Conservation (phyloP, 2,797 vertebrate species). For the Anas georgica region DNA sequence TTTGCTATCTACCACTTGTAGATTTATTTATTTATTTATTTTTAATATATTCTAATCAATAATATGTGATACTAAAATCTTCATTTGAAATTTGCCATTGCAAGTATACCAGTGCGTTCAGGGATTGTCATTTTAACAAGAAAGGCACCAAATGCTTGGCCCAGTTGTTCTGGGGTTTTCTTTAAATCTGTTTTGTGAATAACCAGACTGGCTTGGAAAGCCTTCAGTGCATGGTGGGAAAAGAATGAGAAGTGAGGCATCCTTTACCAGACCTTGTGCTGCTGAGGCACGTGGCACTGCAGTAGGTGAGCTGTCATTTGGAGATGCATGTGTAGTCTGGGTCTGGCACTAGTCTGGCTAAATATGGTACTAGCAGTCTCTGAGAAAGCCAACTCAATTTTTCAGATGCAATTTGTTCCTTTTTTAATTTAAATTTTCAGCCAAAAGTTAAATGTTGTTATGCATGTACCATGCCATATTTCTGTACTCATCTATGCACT, state of each 20-base stretch:
- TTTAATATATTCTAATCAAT: background rate
- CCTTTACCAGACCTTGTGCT: background rate
- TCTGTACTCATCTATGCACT: background rate
- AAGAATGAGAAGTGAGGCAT: background rate
- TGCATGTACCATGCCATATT: background rate
- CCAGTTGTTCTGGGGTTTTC: background rate
- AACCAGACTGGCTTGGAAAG: background rate
- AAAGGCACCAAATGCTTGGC: background rate
- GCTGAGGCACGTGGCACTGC: background rate
- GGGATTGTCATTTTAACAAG: background rate
- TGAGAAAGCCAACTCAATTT: background rate
- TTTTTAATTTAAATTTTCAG: background rate
- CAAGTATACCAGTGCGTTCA: background rate
- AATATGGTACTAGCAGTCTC: background rate
- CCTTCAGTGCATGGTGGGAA: background rate
- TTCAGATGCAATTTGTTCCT: background rate
- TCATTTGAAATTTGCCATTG: background rate
- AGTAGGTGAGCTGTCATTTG: fast-evolving
- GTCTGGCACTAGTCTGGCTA: background rate
- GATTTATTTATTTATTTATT: background rate
- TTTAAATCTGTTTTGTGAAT: background rate
- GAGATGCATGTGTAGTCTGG: background rate
- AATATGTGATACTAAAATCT: background rate
- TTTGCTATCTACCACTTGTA: background rate
- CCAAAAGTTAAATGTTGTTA: background rate